Evolutionary conservation across 2,888 invertebrate genomes (phyloP).

Genomic region (Rotaria socialis): DNA sequence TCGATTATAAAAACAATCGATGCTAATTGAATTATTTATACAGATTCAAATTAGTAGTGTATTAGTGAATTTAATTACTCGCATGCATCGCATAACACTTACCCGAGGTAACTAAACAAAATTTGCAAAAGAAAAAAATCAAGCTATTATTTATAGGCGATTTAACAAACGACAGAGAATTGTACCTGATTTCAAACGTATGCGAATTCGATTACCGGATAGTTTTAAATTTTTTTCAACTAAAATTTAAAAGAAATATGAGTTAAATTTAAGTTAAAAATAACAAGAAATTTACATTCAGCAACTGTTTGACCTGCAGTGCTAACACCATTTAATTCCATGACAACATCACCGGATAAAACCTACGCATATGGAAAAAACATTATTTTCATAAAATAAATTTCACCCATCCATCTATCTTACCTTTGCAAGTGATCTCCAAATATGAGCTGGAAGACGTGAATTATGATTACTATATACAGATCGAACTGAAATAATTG

Average conservation of each 20-base stretch:
- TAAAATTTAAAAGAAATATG: neutral
- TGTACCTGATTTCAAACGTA: constrained; percentile 46
- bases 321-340: constrained; percentile 45
- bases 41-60: too few relatives aligned
- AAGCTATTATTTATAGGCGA: too few relatives aligned
- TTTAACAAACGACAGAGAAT: too few relatives aligned
- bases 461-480: constrained; percentile 2
- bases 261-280: too few relatives aligned
- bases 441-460: neutral
- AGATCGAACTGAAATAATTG: constrained; percentile 3
- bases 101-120: too few relatives aligned
- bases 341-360: constrained; percentile 41
- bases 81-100: too few relatives aligned
- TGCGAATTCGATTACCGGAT: constrained; percentile 45
- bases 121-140: too few relatives aligned
- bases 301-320: constrained; percentile 37
- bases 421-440: neutral
- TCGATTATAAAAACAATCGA: neutral
- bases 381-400: neutral
- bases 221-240: constrained; percentile 44
- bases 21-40: too few relatives aligned
- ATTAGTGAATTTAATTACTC: too few relatives aligned
- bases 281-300: constrained; percentile 21
- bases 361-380: neutral
- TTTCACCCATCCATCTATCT: neutral